Evolutionary conservation across 1,140 invertebrate species (phyloP).

Genomic region (Bombus vancouverensis): DNA sequence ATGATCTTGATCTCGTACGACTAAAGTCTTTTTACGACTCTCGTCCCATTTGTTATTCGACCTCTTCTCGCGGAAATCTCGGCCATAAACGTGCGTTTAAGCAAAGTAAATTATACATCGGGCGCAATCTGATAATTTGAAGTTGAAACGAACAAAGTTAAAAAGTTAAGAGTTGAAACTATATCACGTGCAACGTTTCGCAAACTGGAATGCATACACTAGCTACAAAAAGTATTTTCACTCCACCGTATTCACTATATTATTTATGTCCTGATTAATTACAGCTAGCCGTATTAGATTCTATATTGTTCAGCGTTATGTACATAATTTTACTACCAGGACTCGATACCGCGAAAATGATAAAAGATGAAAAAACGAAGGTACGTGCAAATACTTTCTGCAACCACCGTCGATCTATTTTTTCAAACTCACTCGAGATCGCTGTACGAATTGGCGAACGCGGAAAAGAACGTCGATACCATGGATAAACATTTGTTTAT

Average conservation of each 20-base stretch:
- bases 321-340: no score
- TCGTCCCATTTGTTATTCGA: neutral
- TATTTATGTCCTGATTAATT: neutral
- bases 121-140: neutral
- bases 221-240: neutral
- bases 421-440: neutral
- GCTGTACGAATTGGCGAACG: neutral
- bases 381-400: neutral
- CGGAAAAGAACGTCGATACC: neutral
- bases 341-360: no score
- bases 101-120: neutral
- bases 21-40: no score
- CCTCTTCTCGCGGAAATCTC: neutral
- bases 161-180: neutral
- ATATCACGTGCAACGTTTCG: neutral
- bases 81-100: neutral
- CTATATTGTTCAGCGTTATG: no score
- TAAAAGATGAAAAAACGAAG: rapidly evolving
- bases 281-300: neutral
- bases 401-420: neutral
- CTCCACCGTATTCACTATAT: no score
- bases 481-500: conserved; percentile 40
- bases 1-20: no score
- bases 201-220: neutral
- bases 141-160: neutral